A percentile compares a stretch with the other conserved stretches of the same genome.
These are phyloP conservation scores for Forbesichthys agassizii DNA, from an alignment of 2,113 vertebrate species.

Conservation along the genomic window DNA sequence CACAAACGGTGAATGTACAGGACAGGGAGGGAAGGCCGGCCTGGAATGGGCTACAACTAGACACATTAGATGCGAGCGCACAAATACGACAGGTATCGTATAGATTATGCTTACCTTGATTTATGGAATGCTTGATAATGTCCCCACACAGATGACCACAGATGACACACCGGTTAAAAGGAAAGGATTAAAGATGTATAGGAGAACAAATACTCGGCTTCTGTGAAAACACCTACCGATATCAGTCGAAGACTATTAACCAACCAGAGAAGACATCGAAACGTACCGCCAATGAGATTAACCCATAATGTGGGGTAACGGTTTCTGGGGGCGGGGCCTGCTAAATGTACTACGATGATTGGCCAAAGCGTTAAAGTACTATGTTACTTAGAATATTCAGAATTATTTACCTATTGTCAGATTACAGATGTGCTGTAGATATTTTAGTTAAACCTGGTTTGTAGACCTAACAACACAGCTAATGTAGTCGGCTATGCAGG, in stretches of 20 bases:
- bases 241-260: not conserved
- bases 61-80: too few species aligned
- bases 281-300: slow-evolving; percentile 28
- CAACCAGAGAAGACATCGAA: slow-evolving; percentile 39
- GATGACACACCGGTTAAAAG: not conserved
- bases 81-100: too few species aligned
- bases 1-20: too few species aligned
- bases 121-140: too few species aligned
- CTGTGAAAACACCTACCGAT: not conserved
- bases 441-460: not conserved
- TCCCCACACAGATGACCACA: too few species aligned
- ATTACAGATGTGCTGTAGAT: not conserved
- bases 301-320: slow-evolving; percentile 13
- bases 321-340: not conserved
- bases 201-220: slow-evolving; percentile 10
- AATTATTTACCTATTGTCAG: not conserved
- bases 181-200: not conserved
- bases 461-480: not conserved
- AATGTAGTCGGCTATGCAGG: not conserved
- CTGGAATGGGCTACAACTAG: too few species aligned
- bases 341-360: slow-evolving; percentile 2
- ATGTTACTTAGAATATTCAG: too few species aligned
- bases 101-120: too few species aligned
- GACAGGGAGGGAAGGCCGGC: too few species aligned
- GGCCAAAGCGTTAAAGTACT: not conserved